Evolutionary conservation across 2,797 vertebrate genomes (phyloP).

Genomic region (Smutsia temminckii): DNA sequence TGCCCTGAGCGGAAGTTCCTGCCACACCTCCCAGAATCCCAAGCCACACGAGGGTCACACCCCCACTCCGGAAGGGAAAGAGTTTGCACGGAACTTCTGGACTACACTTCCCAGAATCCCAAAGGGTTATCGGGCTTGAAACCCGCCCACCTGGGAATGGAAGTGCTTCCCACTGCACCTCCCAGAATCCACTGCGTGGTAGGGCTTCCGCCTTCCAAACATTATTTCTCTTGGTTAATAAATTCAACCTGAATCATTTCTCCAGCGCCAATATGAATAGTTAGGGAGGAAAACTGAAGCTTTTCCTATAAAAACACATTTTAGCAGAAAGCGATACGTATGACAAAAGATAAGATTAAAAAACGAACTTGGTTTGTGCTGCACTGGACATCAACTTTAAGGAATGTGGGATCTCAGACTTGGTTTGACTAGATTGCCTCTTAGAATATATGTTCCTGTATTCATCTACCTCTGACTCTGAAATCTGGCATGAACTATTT

Average conservation of each 20-base stretch:
- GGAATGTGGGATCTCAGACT: background rate
- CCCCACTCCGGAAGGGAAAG: background rate
- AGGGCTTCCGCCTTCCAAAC: background rate
- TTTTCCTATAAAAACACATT: background rate
- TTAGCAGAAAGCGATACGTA: background rate
- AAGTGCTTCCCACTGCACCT: background rate
- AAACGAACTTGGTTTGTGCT: background rate
- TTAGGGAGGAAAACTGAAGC: background rate
- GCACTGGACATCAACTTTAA: background rate
- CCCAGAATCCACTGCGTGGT: background rate
- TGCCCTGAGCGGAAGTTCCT: background rate
- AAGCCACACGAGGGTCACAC: background rate
- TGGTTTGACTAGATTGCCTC: background rate
- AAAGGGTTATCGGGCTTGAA: background rate
- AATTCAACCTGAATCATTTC: background rate
- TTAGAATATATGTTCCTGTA: background rate
- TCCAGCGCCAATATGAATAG: too few species aligned
- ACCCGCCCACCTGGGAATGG: background rate
- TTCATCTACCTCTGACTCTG: background rate
- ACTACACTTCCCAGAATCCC: background rate
- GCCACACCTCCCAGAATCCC: background rate
- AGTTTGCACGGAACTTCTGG: background rate
- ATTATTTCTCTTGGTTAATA: background rate
- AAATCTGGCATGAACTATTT: background rate
- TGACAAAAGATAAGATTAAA: background rate